A percentile compares a stretch with the other conserved stretches of the same genome.
Conservation (phyloP, 1,140 invertebrate species). For the Bombus confusus region DNA sequence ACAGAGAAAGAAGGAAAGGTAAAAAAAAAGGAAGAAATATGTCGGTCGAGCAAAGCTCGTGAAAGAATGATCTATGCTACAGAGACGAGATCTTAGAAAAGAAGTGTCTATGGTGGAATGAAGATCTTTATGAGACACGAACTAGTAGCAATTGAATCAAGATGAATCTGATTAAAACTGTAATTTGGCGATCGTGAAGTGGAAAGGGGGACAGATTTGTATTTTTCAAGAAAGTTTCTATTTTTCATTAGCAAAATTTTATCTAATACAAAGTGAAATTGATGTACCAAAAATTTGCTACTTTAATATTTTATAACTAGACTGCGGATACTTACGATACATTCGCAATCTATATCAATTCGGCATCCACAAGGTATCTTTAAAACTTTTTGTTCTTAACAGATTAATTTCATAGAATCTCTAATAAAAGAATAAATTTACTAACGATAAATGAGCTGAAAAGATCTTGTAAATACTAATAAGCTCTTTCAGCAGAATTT, state of each 20-base stretch:
- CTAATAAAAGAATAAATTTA: background rate
- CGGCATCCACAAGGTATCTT: background rate
- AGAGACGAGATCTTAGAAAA: conserved; percentile 1
- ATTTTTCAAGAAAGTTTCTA: background rate
- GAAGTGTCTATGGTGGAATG: conserved; percentile 33
- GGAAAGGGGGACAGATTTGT: background rate
- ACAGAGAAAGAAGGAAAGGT: conserved; percentile 5
- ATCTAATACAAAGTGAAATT: background rate
- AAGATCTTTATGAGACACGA: conserved; percentile 46
- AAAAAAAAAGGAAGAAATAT: background rate
- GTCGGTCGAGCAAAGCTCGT: conserved; percentile 26
- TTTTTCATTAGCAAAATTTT: background rate
- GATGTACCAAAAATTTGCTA: background rate
- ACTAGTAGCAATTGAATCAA: conserved; percentile 35
- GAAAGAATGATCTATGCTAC: conserved; percentile 27
- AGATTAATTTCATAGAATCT: background rate
- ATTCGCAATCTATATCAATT: background rate
- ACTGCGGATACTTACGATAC: background rate
- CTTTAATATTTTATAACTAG: background rate
- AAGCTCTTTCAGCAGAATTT: background rate
- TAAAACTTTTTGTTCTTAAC: background rate
- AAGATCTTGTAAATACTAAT: background rate
- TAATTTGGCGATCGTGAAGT: conserved; percentile 9
- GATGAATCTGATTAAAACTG: conserved; percentile 5
- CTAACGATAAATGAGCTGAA: background rate